Evolutionary conservation across 2,888 invertebrate species (phyloP), one percentile per base, ranked within the genome.

Genomic region (Tetramorium bicarinatum): DNA sequence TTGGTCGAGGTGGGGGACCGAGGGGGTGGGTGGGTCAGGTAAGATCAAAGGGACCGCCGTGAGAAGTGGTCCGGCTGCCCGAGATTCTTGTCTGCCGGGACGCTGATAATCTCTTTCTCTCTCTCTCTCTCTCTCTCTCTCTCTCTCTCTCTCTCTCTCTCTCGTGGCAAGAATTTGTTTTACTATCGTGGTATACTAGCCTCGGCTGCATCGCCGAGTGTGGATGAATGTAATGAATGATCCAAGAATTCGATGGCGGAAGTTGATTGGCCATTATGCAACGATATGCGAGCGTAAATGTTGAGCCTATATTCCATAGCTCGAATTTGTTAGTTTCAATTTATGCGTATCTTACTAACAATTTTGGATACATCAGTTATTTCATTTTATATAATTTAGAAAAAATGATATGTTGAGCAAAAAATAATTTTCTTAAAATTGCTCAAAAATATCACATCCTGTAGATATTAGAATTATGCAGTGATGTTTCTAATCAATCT

Each of bases 41-140:
- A 89, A 92, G 94, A 94, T 94, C 92, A 94, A 94, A 94, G 92
- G 86, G 38, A 83, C 94, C 94, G 94, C 94, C 93, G 93, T 93
- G 94, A 94, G 94, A 94, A 94, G 93, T 94, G 93, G 93, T 92
- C 92, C 92, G 93, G 92, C 93, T 93, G 94, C 89, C 92, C 92
- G 92, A 94, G 93, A 94, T 94, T 94, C 93, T 94, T 94, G 94
- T 93, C 94, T 94, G 92, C 87, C 89, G 88, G 91, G 92, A 93
- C 90, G 90, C 89, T 93, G 91, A 90, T 89, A 92, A 92, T 90
- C 90, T 91, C 90, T 89, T 87, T 83, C 67, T 74, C 75, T 56
- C 56, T 38, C 18, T 18, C 9, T 9, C 56, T 54, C 52, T 18
- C 4, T 11, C 11, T 71, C 34, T 71, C 34, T 72, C 34, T 61